Base-by-base conservation (phyloP, 2,797 vertebrate species). In the Lithobates pipiens region DNA sequence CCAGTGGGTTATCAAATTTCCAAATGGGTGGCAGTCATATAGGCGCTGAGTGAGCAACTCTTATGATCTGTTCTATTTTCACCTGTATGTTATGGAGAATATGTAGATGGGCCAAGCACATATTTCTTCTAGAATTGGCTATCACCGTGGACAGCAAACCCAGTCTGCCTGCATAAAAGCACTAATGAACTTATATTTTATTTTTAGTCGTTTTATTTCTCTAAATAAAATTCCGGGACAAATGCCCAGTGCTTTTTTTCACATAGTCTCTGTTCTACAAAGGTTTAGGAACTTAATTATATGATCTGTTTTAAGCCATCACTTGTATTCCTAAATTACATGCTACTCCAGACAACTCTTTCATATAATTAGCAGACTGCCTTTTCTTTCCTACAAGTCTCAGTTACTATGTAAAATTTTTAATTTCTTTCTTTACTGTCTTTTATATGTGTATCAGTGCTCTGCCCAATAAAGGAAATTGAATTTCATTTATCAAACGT, bases 291-390 rank as follows among this genome's bases (percentile, higher is more conserved):
- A 77, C 36, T 10, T 77, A 82, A 82, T 77, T 72, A 86, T 82
- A 82, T 67, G 74, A 76, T 86, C 39, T 82, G 67, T 86, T 82
- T 86, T 77, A 82, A 82, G 85, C 74, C 72, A 27, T 63, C 1
- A 29, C 67, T 72, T 65, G 65, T 54, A 5, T 54, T 82, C 73
- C 73, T 63, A 72, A 86, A 86, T 86, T 71, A 77, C 54, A 86
- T 34, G 57, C 85, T 82, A 50, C 72, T 34, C 63, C 85, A 34
- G 68, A 77, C 85, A 50, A 61, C 32, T 18, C 44, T 82, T 39
- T 73, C 75, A 77, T 77, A 73, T 82, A 77, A 86, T 86, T 86
- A 82, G 76, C 72, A 76, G 42, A 27, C 23, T 7, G 32, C 46
- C 15, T 10, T 61, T 77, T 68, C 72, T 46, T 63, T 61, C 68